Percentiles rank a stretch among this genome's conserved stretches.
phyloP scores from a whole-genome alignment of 2,113 vertebrate genomes.

The Macquaria australasica region DNA sequence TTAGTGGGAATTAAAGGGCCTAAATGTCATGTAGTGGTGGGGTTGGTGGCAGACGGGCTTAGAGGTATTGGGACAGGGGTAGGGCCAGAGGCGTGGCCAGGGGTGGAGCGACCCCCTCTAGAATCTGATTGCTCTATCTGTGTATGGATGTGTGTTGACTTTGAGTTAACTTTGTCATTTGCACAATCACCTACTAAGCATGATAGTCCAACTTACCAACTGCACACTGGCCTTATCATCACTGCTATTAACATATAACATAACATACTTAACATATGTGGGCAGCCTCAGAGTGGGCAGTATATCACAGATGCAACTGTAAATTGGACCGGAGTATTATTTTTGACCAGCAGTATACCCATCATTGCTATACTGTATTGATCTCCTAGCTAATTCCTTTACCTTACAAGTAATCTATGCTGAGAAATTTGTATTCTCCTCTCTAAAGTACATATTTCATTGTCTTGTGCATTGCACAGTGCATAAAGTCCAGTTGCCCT shows the following conservation, averaged over 20 bases:
- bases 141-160: background rate
- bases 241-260: slow-evolving; percentile 17
- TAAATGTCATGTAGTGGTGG: background rate
- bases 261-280: slow-evolving; percentile 41
- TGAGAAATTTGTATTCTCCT: background rate
- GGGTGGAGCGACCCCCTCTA: no score
- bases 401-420: background rate
- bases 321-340: background rate
- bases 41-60: background rate
- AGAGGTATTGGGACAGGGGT: background rate
- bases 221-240: slow-evolving; percentile 38
- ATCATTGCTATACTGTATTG: background rate
- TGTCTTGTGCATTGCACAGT: background rate
- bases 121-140: background rate
- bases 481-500: slow-evolving; percentile 24
- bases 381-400: background rate
- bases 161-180: slow-evolving; percentile 36
- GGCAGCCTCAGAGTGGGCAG: slow-evolving; percentile 17
- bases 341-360: slow-evolving; percentile 4
- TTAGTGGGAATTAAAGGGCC: slow-evolving; percentile 19
- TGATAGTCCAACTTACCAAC: slow-evolving; percentile 32
- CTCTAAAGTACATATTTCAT: background rate
- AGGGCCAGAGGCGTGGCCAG: no score
- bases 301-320: slow-evolving; percentile 13
- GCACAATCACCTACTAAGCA: slow-evolving; percentile 13